Percentiles rank a stretch among this genome's conserved stretches.
Evolutionary conservation across 2,113 vertebrate species (phyloP).

Genomic region (Cebidichthys violaceus): DNA sequence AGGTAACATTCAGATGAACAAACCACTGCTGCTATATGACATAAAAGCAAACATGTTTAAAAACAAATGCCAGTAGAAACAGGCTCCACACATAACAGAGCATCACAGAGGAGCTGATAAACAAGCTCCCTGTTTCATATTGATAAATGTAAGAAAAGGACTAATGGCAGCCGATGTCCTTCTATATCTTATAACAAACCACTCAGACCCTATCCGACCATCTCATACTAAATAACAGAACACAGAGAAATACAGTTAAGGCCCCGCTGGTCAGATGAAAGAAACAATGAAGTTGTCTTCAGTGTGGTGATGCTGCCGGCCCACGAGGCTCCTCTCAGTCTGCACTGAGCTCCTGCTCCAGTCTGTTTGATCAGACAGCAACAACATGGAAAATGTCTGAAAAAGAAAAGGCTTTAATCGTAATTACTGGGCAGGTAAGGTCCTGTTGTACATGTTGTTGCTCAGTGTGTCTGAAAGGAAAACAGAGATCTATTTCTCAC

Average conservation of each 20-base stretch:
- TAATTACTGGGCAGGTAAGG: not conserved
- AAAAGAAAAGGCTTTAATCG: slow-evolving; percentile 12
- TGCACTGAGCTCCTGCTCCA: slow-evolving; percentile 41
- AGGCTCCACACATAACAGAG: slow-evolving; percentile 4
- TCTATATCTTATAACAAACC: slow-evolving; percentile 13
- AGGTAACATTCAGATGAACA: not conserved
- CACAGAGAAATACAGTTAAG: slow-evolving; percentile 24
- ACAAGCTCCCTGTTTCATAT: slow-evolving; percentile 9
- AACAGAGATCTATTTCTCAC: not conserved
- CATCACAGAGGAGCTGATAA: slow-evolving; percentile 7
- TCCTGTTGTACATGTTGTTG: not conserved
- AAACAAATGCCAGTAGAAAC: slow-evolving; percentile 3
- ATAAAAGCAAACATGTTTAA: not conserved
- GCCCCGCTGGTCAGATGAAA: slow-evolving; percentile 7
- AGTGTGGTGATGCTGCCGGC: slow-evolving; percentile 4
- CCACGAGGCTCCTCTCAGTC: slow-evolving; percentile 59
- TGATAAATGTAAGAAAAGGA: slow-evolving; percentile 16
- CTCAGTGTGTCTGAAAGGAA: not conserved
- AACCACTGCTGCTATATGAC: not conserved
- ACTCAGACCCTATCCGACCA: slow-evolving; percentile 7
- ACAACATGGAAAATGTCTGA: slow-evolving; percentile 47
- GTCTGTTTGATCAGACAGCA: slow-evolving; percentile 53
- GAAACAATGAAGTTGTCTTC: slow-evolving; percentile 1
- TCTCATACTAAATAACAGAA: slow-evolving; percentile 34
- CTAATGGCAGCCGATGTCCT: not conserved